phyloP scores from a whole-genome alignment of 2,113 vertebrate species.

The Onychorhynchus coronatus region DNA sequence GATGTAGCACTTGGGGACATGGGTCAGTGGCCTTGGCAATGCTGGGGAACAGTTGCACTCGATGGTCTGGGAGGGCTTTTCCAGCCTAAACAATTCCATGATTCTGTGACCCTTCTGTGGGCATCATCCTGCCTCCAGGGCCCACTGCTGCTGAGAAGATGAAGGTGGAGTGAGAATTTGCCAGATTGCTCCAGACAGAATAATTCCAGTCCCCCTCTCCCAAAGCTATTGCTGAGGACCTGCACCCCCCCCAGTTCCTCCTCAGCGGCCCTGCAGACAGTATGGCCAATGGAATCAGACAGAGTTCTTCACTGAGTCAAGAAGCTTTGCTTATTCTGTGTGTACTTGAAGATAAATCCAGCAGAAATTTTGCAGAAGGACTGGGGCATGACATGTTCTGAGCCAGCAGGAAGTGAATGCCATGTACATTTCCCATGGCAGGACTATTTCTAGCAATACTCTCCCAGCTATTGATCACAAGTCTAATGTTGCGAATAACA shows the following conservation, averaged over 20 bases:
- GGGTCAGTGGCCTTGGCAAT: background rate
- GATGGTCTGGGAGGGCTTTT: background rate
- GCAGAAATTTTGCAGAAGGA: background rate
- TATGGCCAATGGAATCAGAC: background rate
- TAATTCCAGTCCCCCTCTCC: background rate
- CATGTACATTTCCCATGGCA: rapidly evolving
- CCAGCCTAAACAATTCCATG: background rate
- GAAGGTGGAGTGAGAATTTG: background rate
- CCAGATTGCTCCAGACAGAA: background rate
- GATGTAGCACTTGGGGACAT: background rate
- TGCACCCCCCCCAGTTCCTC: background rate
- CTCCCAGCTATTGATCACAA: background rate
- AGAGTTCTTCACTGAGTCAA: background rate
- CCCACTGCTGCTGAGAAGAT: background rate
- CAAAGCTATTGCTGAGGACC: background rate
- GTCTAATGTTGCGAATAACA: background rate
- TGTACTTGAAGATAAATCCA: background rate
- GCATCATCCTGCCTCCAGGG: background rate
- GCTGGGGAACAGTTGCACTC: background rate
- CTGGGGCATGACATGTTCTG: background rate
- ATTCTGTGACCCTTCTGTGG: background rate
- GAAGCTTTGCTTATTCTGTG: background rate
- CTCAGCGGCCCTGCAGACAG: background rate
- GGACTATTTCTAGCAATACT: background rate
- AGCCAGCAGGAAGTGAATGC: background rate